A percentile compares a stretch with the other conserved stretches of the same genome.
Conservation (phyloP, 1,140 invertebrate genomes). For the Drosophila pseudoobscura region DNA sequence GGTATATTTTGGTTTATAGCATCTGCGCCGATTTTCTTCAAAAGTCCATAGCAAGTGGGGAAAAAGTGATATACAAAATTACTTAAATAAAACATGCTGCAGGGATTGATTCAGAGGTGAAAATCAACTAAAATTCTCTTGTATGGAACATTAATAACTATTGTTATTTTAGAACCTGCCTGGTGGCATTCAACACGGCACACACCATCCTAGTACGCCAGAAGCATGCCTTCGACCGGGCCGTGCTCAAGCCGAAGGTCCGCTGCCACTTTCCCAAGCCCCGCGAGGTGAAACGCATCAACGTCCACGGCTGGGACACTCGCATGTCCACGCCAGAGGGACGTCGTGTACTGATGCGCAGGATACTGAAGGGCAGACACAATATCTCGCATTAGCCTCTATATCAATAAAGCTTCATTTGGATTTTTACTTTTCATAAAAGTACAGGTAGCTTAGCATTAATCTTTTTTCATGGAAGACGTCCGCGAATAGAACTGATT, state of each 20-base stretch:
- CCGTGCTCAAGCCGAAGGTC: slow-evolving; percentile 83
- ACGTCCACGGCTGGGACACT: slow-evolving; percentile 87
- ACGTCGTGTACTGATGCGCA: slow-evolving; percentile 88
- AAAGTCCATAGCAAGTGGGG: no score
- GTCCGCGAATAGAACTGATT: slow-evolving; percentile 70
- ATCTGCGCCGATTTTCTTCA: no score
- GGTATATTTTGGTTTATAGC: no score
- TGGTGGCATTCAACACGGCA: slow-evolving; percentile 40
- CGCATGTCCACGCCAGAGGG: slow-evolving; percentile 88
- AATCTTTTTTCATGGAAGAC: slow-evolving; percentile 19
- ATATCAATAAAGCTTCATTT: slow-evolving; percentile 39
- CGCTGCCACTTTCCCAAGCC: slow-evolving; percentile 89
- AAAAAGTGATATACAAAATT: no score
- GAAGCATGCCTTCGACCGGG: slow-evolving; percentile 72
- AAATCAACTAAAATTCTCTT: slow-evolving; percentile 1
- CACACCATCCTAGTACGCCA: slow-evolving; percentile 63
- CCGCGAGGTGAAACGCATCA: slow-evolving; percentile 88
- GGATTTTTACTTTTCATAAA: slow-evolving; percentile 12
- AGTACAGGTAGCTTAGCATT: not conserved
- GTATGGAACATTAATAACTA: slow-evolving; percentile 3
- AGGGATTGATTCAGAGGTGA: slow-evolving; percentile 64
- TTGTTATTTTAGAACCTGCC: slow-evolving; percentile 38
- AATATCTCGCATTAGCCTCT: slow-evolving; percentile 87
- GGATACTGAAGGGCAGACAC: slow-evolving; percentile 89
- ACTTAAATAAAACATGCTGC: slow-evolving; percentile 49